Evolutionary conservation across 2,888 invertebrate species (phyloP).

Genomic region (Boloria euphrosyne): DNA sequence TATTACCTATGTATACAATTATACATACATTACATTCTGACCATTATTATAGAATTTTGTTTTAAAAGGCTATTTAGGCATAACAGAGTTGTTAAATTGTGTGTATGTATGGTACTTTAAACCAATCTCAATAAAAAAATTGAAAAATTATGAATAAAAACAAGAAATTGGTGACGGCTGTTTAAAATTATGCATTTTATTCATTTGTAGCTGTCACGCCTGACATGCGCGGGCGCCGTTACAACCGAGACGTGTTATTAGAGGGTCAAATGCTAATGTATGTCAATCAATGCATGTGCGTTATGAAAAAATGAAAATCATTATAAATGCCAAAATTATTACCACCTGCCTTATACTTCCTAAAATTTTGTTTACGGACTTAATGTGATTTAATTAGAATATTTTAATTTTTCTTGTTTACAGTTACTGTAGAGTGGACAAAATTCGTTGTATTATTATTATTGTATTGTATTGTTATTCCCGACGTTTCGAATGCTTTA

Average conservation of each 20-base stretch:
- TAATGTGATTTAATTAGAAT: constrained; percentile 5
- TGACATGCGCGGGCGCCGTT: constrained; percentile 27
- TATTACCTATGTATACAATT: no score
- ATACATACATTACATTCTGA: no score
- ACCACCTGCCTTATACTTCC: constrained; percentile 28
- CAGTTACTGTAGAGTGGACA: not conserved
- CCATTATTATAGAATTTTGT: no score
- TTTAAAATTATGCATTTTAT: constrained; percentile 10
- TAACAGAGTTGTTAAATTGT: no score
- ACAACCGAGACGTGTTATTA: constrained; percentile 28
- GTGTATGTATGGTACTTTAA: no score
- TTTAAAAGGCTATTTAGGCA: no score
- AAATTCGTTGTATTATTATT: no score
- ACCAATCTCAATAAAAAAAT: not conserved
- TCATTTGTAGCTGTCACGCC: constrained; percentile 22
- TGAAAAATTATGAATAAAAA: not conserved
- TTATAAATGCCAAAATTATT: constrained; percentile 17
- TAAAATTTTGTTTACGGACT: constrained; percentile 1
- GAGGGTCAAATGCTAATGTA: constrained; percentile 51
- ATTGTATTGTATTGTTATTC: no score
- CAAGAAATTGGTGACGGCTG: constrained; percentile 4
- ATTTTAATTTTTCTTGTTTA: not conserved
- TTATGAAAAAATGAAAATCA: constrained; percentile 37
- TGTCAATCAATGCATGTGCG: constrained; percentile 51
- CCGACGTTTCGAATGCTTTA: no score